Evolutionary conservation across 2,888 invertebrate genomes (phyloP), one percentile per base, ranked within the genome.

Genomic region (Steinernema hermaphroditum): DNA sequence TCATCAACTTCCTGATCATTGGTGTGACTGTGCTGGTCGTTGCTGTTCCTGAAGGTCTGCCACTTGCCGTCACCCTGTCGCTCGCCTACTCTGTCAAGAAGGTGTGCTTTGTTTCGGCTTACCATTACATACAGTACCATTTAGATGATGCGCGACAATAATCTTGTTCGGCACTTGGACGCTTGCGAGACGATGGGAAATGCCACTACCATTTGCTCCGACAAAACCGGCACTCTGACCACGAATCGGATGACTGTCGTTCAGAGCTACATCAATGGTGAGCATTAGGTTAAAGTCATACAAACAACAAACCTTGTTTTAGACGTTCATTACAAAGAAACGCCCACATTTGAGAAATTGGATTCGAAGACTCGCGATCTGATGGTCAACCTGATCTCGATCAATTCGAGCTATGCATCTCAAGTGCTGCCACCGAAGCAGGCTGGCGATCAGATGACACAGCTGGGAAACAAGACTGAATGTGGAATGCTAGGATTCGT

Each of bases 11-110:
- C 90, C 92, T 98, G 87, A 98, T 98, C 90, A 97, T 97, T 89
- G 98, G 97, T 91, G 97, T 98, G 75, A 98, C 98, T 74, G 97
- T 98, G 82, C 91, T 98, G 80, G 98, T 98, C 75, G 97, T 98
- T 74, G 98, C 97, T 76, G 97, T 98, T 78, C 98, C 98, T 69
- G 98, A 98, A 89, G 98, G 98, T 83, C 90, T 98, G 86, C 97
- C 97, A 80, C 90, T 98, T 77, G 97, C 97, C 87, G 97, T 98
- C 75, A 98, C 98, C 27, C 90, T 98, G 75, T 96, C 97, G 1
- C 91, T 98, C 83, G 97, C 98, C 84, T 98, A 98, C 89, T 97
- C 97, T 84, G 97, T 98, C 85, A 97, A 85, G 71, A 85, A 96
- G 92, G 96, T 96, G 34, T 46, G n/a, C n/a, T n/a, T n/a, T 43